Base-by-base conservation (phyloP, 2,113 vertebrate species). In the Zosterops hypoxanthus region DNA sequence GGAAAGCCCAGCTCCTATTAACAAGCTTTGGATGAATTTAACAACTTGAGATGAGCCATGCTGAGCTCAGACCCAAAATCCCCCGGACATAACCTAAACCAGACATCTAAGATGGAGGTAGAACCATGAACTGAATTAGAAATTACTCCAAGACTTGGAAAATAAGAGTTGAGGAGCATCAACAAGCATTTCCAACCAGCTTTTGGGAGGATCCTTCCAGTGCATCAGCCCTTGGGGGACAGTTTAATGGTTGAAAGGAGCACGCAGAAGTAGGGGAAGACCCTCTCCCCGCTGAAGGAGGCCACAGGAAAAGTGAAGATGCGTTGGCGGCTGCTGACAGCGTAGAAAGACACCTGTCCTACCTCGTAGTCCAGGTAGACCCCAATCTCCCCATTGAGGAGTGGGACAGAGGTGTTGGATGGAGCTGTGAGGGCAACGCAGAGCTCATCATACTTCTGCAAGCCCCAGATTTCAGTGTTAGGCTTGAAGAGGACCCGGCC, bases 181-280 rank as follows among this genome's bases (percentile, higher is more conserved):
- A 7, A 16, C 39, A 29, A 75, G 16, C 2, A 2, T 53, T 83
- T 63, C 47, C 71, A 60, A 23, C 9, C 46, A 29, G 29, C 15
- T 52, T 61, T 66, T 2, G 7, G 22, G 39, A 44, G n/a, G 8
- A 60, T 41, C 20, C 25, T 4, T 1, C 18, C 5, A 12, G 14
- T 2, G 1, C 22, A 3, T 88, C 76, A 92, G 1, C 53, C 53
- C 34, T 21, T 82, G 29, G 83, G 44, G 16, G 80, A 31, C 23
- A 96, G 29, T n/a, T 71, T 95, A 75, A 96, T 80, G 66, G 92
- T 86, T 86, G 95, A 94, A 29, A 96, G 95, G 44, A 96, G 95
- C 13, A 96, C 92, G 0, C 76, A 92, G 47, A 96, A 96, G 53
- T 92, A 95, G 80, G 95, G 95, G 80, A 96, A 94, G 52, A 95